Evolutionary conservation across 2,888 invertebrate species (phyloP), one percentile per base, ranked within the genome.

Genomic region (Chironomus tentans): DNA sequence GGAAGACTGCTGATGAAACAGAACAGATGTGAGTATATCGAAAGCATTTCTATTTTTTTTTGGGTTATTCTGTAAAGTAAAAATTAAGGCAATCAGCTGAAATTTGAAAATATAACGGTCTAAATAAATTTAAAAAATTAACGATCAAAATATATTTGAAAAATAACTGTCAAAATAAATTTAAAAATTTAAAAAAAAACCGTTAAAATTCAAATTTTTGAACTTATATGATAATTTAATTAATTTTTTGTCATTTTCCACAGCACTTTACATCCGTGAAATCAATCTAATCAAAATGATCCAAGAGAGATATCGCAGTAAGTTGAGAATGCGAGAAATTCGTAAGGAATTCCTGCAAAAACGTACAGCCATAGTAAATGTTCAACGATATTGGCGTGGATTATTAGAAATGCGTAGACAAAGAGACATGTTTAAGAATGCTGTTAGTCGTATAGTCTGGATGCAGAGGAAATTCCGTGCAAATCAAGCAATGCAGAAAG

Each of bases 341-440:
- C 81, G 82, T 65, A 56, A 79, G 1, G 68, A 80, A 13, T 85
- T 81, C 77, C 77, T 81, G 24, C 75, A 77, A 4, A 78, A 78
- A 12, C 80, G 79, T 74, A 50, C 72, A 50, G 80, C 82, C 22
- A 79, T 80, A 10, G 75, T 81, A 2, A 78, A 70, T 13, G 80
- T 87, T 71, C 87, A 86, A 78, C 80, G 78, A 76, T 79, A 80
- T 56, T 84, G 82, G 79, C 82, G 84, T 74, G 81, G 81, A 6
- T 79, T 74, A 6, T 72, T 76, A 46, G 13, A 70, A 1, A 78
- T 75, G 62, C 77, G 77, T 77, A 15, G 46, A 12, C 72, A 77
- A 10, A 78, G 72, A 7, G 77, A 77, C 24, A 22, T 47, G 77
- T 22, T 80, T 79, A 78, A 79, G 76, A 61, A 68, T 76, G n/a